Conservation (phyloP, 2,113 vertebrate genomes). For the Ceyx margarethae region DNA sequence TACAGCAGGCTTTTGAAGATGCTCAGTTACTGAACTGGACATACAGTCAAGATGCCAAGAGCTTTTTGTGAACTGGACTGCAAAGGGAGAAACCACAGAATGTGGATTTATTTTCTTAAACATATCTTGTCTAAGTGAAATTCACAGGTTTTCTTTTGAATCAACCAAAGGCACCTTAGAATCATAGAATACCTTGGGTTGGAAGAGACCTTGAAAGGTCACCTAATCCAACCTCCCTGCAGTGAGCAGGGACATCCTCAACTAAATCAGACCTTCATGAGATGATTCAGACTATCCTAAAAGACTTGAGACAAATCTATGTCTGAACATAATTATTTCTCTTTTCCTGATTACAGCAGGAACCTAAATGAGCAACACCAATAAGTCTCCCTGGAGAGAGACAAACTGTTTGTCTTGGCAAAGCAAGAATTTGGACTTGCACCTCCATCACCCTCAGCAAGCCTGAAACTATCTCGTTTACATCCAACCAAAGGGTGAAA, state of each 20-base stretch:
- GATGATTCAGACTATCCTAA: neutral
- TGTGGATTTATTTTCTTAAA: neutral
- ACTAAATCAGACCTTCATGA: neutral
- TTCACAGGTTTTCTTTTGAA: neutral
- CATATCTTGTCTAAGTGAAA: neutral
- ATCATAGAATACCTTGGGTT: no score
- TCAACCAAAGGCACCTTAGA: neutral
- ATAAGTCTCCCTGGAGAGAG: neutral
- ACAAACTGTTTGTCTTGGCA: neutral
- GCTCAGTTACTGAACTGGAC: neutral
- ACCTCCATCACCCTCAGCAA: neutral
- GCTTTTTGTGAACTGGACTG: neutral
- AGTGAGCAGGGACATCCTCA: no score
- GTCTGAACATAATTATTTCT: neutral
- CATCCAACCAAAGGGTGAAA: neutral
- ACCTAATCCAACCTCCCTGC: no score
- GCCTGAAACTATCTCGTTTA: neutral
- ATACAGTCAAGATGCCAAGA: neutral
- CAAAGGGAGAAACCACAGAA: neutral
- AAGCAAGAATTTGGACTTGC: neutral
- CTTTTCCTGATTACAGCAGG: neutral
- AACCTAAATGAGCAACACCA: neutral
- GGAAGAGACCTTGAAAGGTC: no score
- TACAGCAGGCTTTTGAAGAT: neutral
- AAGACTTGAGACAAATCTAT: neutral